Percentiles rank a stretch among this genome's conserved stretches.
Evolutionary conservation across 2,113 vertebrate genomes (phyloP).

Genomic region (Etheostoma cragini): DNA sequence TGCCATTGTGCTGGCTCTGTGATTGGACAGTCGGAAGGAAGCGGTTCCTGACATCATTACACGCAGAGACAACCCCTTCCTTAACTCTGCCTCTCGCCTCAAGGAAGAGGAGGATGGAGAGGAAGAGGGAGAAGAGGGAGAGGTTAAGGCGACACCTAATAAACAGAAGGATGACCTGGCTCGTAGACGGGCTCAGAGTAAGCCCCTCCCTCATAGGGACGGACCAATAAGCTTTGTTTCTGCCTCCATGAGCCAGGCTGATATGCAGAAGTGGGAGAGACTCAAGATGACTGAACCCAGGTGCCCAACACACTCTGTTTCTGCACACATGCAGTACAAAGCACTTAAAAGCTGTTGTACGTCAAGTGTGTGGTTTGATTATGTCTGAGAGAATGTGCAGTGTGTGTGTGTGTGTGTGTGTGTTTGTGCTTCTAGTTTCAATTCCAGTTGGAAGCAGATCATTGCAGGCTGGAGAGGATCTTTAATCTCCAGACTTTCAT

Average conservation of each 20-base stretch:
- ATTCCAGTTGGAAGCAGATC: constrained; percentile 8
- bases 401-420: background rate
- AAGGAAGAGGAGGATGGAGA: constrained; percentile 70
- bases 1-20: constrained; percentile 18
- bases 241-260: constrained; percentile 88
- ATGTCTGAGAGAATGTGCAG: constrained; percentile 2
- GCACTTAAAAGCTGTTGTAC: constrained; percentile 27
- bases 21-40: constrained; percentile 72
- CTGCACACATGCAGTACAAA: constrained; percentile 23
- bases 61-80: constrained; percentile 70
- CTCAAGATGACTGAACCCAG: constrained; percentile 90
- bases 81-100: constrained; percentile 55
- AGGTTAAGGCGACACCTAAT: constrained; percentile 77
- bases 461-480: background rate
- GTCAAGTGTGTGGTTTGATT: constrained; percentile 18
- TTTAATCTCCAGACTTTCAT: background rate
- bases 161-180: constrained; percentile 88
- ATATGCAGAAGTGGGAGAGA: constrained; percentile 93
- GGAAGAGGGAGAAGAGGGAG: constrained; percentile 69
- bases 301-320: constrained; percentile 81
- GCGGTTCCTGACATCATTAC: constrained; percentile 69
- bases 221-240: constrained; percentile 78
- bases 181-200: constrained; percentile 80
- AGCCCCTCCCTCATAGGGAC: constrained; percentile 78
- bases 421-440: background rate